phyloP scores from a whole-genome alignment of 2,888 invertebrate species.

The Drosophila longiperda region DNA sequence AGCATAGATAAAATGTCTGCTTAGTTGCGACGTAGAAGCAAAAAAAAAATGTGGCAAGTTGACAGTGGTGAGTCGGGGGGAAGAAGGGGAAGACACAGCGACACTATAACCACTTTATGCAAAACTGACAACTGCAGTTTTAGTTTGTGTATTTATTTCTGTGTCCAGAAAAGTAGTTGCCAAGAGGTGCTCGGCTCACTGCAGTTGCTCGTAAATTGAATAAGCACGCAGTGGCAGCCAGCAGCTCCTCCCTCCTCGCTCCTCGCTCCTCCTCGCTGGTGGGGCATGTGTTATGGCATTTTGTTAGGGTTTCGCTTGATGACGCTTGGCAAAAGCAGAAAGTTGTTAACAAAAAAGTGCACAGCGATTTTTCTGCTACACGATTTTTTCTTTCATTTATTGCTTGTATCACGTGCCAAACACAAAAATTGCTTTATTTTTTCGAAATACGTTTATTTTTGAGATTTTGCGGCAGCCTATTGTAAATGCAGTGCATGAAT shows the following conservation, averaged over 20 bases:
- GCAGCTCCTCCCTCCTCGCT: too few species aligned
- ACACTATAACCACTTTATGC: conserved; percentile 50
- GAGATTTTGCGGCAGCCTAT: conserved; percentile 37
- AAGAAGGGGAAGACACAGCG: conserved; percentile 16
- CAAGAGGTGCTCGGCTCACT: conserved; percentile 16
- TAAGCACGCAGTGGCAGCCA: conserved; percentile 38
- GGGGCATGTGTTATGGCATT: conserved; percentile 49
- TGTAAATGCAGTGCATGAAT: conserved; percentile 45
- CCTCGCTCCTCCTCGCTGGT: background rate
- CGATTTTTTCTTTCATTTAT: conserved; percentile 5
- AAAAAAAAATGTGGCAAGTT: background rate
- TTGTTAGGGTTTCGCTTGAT: conserved; percentile 36
- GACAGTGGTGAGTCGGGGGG: background rate
- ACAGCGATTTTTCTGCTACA: conserved; percentile 14
- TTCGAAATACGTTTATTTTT: conserved; percentile 17
- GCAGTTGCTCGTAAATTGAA: conserved; percentile 73
- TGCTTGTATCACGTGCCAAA: conserved; percentile 66
- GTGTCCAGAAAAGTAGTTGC: conserved; percentile 2
- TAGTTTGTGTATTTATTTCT: conserved; percentile 24
- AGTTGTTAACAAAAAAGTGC: conserved; percentile 63
- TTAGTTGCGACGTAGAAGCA: background rate
- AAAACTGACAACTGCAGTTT: conserved; percentile 46
- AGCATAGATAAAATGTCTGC: conserved; percentile 24
- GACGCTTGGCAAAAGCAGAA: conserved; percentile 43
- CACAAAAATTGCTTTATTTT: conserved; percentile 23